Evolutionary conservation across 2,888 invertebrate species (phyloP).

Genomic region (Melinopterus prodromus): DNA sequence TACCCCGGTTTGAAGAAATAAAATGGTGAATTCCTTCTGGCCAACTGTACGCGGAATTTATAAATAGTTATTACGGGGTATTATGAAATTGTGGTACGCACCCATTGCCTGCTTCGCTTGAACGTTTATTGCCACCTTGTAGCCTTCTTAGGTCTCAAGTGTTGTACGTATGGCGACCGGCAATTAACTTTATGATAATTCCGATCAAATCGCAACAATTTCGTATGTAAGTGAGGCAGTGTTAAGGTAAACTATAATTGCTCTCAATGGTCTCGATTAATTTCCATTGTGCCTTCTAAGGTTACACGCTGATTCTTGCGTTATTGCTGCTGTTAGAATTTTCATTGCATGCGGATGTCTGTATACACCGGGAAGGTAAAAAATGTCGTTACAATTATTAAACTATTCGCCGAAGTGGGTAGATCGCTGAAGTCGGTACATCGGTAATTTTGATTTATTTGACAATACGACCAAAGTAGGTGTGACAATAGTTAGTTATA

Average conservation of each 20-base stretch:
- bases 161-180: neutral
- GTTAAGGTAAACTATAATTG: conserved; percentile 4
- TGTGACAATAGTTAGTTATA: no score
- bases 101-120: neutral
- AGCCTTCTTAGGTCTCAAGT: neutral
- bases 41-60: neutral
- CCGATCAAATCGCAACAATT: neutral
- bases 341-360: neutral
- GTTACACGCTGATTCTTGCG: neutral
- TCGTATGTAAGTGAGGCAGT: neutral
- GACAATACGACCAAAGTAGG: no score
- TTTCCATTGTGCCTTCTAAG: neutral
- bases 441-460: neutral
- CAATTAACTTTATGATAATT: conserved; percentile 4
- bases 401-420: neutral
- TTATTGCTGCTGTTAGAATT: neutral
- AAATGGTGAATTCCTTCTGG: neutral
- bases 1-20: neutral
- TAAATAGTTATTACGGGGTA: conserved; percentile 4
- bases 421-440: neutral
- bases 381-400: neutral
- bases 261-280: neutral
- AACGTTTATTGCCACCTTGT: neutral
- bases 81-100: neutral
- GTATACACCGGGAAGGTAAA: neutral